These are phyloP conservation scores for Helicorthomorpha holstii DNA, from an alignment of 1,140 invertebrate genomes.

Conservation along the genomic window DNA sequence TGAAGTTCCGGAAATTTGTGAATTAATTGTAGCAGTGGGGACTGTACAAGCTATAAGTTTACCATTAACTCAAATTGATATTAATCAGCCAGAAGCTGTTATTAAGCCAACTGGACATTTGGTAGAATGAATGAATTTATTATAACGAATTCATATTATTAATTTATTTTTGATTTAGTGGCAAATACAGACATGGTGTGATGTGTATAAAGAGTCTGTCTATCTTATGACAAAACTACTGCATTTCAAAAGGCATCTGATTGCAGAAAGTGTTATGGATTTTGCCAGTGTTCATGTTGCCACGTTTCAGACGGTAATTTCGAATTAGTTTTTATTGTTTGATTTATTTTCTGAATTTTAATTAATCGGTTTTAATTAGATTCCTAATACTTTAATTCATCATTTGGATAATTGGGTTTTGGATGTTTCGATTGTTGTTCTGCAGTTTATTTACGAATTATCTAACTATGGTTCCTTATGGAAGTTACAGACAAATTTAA, in stretches of 20 bases:
- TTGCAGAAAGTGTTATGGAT: background rate
- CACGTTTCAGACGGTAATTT: background rate
- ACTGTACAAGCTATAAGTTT: background rate
- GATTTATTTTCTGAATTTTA: too few relatives aligned
- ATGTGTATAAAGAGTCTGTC: background rate
- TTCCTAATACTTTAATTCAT: too few relatives aligned
- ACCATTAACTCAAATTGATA: background rate
- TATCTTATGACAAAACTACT: background rate
- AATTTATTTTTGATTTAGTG: background rate
- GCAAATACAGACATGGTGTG: background rate
- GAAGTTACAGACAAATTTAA: background rate
- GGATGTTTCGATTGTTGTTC: background rate
- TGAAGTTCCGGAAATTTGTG: background rate
- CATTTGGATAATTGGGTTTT: too few relatives aligned
- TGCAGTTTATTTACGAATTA: background rate
- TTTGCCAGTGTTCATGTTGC: background rate
- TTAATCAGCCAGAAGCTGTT: too few relatives aligned
- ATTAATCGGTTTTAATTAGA: too few relatives aligned
- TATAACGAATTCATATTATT: background rate
- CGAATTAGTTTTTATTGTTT: too few relatives aligned
- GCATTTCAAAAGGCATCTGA: background rate
- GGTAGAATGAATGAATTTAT: background rate
- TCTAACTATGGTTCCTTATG: background rate
- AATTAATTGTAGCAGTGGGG: background rate
- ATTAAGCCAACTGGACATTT: too few relatives aligned